Evolutionary conservation across 2,113 vertebrate genomes (phyloP).

Genomic region (Tragelaphus imberbis): DNA sequence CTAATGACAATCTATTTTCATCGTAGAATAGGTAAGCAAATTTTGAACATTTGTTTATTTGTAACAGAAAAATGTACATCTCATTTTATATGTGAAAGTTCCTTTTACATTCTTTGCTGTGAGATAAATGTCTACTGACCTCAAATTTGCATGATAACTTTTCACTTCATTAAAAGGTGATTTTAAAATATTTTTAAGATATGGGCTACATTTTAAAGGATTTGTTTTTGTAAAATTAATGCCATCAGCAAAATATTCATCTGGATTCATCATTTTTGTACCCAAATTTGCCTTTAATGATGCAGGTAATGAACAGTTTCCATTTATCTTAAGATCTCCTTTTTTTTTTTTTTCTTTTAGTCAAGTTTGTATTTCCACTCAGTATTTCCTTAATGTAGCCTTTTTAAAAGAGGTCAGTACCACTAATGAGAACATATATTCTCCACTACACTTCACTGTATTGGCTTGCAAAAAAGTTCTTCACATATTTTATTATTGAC

Average conservation of each 20-base stretch:
- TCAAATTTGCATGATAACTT: background rate
- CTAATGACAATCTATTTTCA: background rate
- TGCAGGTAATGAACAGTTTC: background rate
- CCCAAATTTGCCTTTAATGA: background rate
- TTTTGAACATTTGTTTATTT: background rate
- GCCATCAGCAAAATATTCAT: background rate
- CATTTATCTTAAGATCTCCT: background rate
- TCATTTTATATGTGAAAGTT: slow-evolving; percentile 1
- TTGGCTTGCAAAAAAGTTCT: background rate
- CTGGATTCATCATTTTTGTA: background rate
- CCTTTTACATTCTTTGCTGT: background rate
- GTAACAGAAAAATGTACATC: background rate
- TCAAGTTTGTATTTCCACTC: background rate
- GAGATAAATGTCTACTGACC: background rate
- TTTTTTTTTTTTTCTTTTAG: background rate
- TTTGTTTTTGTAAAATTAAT: slow-evolving; percentile 14
- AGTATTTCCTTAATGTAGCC: background rate
- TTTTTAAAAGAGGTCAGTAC: background rate
- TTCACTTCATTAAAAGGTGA: background rate
- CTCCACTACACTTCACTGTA: background rate
- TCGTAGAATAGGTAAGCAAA: background rate
- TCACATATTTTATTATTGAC: background rate
- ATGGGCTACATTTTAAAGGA: background rate
- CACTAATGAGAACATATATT: background rate
- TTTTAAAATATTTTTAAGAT: background rate